These are phyloP conservation scores for Drosophila maculinotata DNA, from an alignment of 2,888 invertebrate genomes.

Conservation along the genomic window DNA sequence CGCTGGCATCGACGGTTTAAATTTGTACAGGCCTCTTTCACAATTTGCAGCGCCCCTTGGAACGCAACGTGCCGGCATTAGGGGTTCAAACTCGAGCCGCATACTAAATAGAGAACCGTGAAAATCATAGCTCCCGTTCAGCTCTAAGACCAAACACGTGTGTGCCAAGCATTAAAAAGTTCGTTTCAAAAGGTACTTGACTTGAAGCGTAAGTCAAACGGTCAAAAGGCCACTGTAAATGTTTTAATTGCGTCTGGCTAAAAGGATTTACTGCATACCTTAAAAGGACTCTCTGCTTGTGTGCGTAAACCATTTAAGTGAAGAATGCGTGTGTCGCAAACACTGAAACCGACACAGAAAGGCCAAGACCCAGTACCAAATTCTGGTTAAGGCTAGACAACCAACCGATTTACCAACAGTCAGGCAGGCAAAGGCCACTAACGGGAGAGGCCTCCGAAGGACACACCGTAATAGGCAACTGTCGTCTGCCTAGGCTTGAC, in stretches of 20 bases:
- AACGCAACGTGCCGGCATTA: slow-evolving; percentile 38
- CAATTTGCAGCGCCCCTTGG: slow-evolving; percentile 26
- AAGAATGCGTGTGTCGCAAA: slow-evolving; percentile 31
- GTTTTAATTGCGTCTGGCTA: slow-evolving; percentile 66
- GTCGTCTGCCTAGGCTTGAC: neutral
- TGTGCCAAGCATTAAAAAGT: slow-evolving; percentile 17
- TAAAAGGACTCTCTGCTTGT: slow-evolving; percentile 14
- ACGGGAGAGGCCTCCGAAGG: no score
- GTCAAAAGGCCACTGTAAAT: slow-evolving; percentile 42
- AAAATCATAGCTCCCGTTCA: slow-evolving; percentile 28
- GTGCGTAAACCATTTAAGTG: slow-evolving; percentile 26
- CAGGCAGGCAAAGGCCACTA: slow-evolving; percentile 4
- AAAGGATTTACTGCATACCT: slow-evolving; percentile 48
- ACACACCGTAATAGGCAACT: slow-evolving; percentile 1
- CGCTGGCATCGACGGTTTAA: slow-evolving; percentile 37
- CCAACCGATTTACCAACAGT: slow-evolving; percentile 38
- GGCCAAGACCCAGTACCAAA: slow-evolving; percentile 1
- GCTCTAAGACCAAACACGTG: slow-evolving; percentile 24
- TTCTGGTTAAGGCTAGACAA: slow-evolving; percentile 37
- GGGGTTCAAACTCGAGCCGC: slow-evolving; percentile 12
- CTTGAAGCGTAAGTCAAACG: slow-evolving; percentile 49
- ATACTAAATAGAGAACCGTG: slow-evolving; percentile 24
- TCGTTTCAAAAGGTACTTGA: slow-evolving; percentile 26
- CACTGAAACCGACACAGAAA: slow-evolving; percentile 19
- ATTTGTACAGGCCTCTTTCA: slow-evolving; percentile 41